Evolutionary conservation across 1,140 invertebrate genomes (phyloP).

Genomic region (Trachymyrmex septentrionalis): DNA sequence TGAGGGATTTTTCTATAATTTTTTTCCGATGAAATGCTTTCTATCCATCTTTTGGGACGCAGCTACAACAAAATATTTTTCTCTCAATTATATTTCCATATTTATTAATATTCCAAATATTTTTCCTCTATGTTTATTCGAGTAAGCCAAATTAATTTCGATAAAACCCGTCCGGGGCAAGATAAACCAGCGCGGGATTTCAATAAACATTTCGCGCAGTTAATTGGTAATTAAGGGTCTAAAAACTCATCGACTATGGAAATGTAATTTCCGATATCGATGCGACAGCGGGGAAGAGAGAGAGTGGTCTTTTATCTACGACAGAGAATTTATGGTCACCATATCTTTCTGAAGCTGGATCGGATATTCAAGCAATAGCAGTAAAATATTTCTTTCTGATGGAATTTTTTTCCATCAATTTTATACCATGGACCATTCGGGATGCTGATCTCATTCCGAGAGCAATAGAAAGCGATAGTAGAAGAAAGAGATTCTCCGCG

Average conservation of each 20-base stretch:
- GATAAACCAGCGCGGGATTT: slow-evolving; percentile 40
- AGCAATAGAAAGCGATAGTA: slow-evolving; percentile 40
- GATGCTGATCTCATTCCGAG: slow-evolving; percentile 31
- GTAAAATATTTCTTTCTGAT: slow-evolving; percentile 65
- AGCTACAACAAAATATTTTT: slow-evolving; percentile 36
- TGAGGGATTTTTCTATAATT: background rate
- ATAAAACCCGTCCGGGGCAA: slow-evolving; percentile 36
- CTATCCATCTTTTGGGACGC: background rate
- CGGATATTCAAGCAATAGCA: slow-evolving; percentile 66
- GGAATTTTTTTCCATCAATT: slow-evolving; percentile 55
- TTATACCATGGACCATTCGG: slow-evolving; percentile 47
- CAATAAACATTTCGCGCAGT: slow-evolving; percentile 55
- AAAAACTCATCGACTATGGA: slow-evolving; percentile 56
- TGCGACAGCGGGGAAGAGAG: background rate
- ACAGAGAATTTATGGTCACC: slow-evolving; percentile 62
- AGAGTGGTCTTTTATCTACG: slow-evolving; percentile 40
- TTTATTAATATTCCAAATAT: slow-evolving; percentile 50
- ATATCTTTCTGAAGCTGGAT: slow-evolving; percentile 56
- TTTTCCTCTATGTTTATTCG: slow-evolving; percentile 46
- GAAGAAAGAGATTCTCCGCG: slow-evolving; percentile 12
- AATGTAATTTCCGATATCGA: slow-evolving; percentile 43
- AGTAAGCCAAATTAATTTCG: slow-evolving; percentile 57
- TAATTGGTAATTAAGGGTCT: slow-evolving; percentile 57
- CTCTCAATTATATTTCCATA: slow-evolving; percentile 25
- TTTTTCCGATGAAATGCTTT: background rate